Evolutionary conservation across 2,888 invertebrate species (phyloP).

Genomic region (Aleiodes leptofemur): DNA sequence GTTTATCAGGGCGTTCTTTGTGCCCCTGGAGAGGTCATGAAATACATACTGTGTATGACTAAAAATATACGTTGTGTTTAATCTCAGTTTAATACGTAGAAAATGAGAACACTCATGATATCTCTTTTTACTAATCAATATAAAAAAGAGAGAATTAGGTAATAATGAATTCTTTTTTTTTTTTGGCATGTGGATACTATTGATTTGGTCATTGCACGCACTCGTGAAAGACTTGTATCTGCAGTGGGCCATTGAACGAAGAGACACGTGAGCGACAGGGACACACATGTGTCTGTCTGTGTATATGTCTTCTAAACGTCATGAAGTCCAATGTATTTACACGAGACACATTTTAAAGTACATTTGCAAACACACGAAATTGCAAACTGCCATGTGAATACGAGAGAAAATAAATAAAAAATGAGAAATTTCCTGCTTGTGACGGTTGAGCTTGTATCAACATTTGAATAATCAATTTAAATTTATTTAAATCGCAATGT

Average conservation of each 20-base stretch:
- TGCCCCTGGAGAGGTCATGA: conserved; percentile 27
- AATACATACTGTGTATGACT: conserved; percentile 22
- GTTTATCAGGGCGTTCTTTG: conserved; percentile 32
- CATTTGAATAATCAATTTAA: not conserved
- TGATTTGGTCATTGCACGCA: conserved; percentile 63
- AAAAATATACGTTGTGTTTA: conserved; percentile 13
- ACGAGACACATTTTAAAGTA: too few relatives aligned
- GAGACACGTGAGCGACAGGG: conserved; percentile 27
- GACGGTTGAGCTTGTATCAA: not conserved
- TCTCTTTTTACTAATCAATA: not conserved
- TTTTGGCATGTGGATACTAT: conserved; percentile 55
- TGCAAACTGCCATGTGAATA: not conserved
- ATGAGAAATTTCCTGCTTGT: not conserved
- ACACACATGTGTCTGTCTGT: not conserved
- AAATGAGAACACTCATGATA: not conserved
- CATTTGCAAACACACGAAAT: too few relatives aligned
- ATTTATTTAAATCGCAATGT: conserved; percentile 15
- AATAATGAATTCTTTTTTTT: not conserved
- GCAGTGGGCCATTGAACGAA: conserved; percentile 43
- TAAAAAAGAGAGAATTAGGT: too few relatives aligned
- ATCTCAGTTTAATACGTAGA: conserved; percentile 11
- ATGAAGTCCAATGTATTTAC: not conserved
- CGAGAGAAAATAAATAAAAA: not conserved
- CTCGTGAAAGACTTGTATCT: conserved; percentile 41
- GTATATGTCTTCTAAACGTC: not conserved